phyloP scores from a whole-genome alignment of 37 sponge, comb jelly and placozoan genomes.

The Geodia barretti region DNA sequence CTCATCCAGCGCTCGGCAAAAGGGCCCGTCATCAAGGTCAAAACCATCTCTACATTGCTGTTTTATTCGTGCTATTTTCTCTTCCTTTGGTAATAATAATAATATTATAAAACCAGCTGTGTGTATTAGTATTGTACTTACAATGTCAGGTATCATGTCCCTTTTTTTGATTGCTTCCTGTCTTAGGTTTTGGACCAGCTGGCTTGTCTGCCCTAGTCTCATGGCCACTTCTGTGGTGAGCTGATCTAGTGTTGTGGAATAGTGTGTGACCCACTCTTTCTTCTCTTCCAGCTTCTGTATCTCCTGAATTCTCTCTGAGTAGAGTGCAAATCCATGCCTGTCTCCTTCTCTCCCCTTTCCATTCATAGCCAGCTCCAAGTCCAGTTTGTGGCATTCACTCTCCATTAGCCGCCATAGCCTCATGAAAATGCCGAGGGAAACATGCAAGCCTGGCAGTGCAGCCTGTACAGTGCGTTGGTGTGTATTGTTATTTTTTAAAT shows the following conservation, averaged over 20 bases:
- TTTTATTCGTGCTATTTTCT: background rate
- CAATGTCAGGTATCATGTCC: background rate
- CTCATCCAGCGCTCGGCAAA: slow-evolving; percentile 25
- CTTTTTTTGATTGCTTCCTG: background rate
- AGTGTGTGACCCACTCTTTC: too few relatives aligned
- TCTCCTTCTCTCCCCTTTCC: background rate
- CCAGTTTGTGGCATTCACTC: slow-evolving; percentile 33
- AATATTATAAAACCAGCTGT: background rate
- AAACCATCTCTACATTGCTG: background rate
- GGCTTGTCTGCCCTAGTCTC: too few relatives aligned
- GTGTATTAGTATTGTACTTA: background rate
- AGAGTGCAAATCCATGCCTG: too few relatives aligned
- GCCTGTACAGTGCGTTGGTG: background rate
- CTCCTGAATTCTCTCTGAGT: too few relatives aligned
- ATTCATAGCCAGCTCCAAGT: background rate
- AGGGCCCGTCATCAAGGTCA: slow-evolving; percentile 17
- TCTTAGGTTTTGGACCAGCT: background rate
- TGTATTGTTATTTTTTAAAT: background rate
- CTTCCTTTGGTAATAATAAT: background rate
- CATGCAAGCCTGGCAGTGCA: slow-evolving; percentile 47
- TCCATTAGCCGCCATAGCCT: slow-evolving; percentile 31
- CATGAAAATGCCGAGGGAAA: slow-evolving; percentile 37
- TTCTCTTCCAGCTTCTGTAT: too few relatives aligned
- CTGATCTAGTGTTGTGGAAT: too few relatives aligned
- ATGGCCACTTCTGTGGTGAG: background rate